Evolutionary conservation across 2,888 invertebrate species (phyloP), one percentile per base, ranked within the genome.

Genomic region (Pandemis heparana): DNA sequence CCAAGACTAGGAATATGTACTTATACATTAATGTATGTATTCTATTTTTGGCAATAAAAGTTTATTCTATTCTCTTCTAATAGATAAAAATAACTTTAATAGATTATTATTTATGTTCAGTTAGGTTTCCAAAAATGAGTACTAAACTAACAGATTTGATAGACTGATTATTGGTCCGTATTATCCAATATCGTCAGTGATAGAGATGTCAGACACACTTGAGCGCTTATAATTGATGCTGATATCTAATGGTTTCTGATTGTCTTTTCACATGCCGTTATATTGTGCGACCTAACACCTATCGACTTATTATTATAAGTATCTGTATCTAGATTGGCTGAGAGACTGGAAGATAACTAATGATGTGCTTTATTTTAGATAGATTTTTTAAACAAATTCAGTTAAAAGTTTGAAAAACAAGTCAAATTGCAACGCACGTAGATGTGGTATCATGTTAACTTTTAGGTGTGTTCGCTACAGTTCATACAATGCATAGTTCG

Each of bases 401-500:
- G n/a, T n/a, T n/a, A n/a, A n/a, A n/a, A n/a, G n/a, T n/a, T n/a
- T n/a, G n/a, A 10, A 46, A 46, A 46, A 10, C 12, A 12, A 46
- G 51, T 51, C 51, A 16, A 7, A 51, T 51, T 16, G 16, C 12
- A 2, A 14, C 12, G 14, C 14, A n/a, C 14, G 46, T 46, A 46
- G 14, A 12, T 46, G 10, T n/a, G 46, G 14, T n/a, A n/a, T 48
- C 48, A 9, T 23, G 18, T 70, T 9, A 63, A 70, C 56, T 64
- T 41, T 59, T 70, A 32, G 53, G 46, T 8, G 46, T 8, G 64
- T 32, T 64, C 64, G 23, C 46, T 38, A 43, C 65, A 71, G 64
- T 63, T 64, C 38, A 53, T 38, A 9, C 64, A 59, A 59, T 71
- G 38, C 70, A 59, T 46, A 43, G 32, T 23, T 56, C 46, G 56